Conservation (phyloP, 37 sponge, comb jelly and placozoan genomes). For the Agelas oroides region DNA sequence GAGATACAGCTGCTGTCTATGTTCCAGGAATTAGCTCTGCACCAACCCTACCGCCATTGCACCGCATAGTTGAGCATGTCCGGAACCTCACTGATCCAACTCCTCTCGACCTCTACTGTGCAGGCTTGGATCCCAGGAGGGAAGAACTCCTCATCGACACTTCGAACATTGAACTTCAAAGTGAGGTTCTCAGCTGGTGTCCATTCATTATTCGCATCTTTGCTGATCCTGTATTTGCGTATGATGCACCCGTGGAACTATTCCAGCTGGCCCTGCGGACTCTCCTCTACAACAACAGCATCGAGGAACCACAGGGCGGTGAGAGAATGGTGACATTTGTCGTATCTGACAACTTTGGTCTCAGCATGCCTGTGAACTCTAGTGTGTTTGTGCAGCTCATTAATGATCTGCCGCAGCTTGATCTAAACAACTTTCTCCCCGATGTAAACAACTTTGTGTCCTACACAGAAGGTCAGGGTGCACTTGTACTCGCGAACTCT, state of each 20-base stretch:
- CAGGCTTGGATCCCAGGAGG: slow-evolving; percentile 41
- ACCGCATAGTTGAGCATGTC: slow-evolving; percentile 36
- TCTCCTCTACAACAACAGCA: slow-evolving; percentile 76
- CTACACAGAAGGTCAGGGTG: slow-evolving; percentile 84
- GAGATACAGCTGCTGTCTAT: background rate
- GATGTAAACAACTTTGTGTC: slow-evolving; percentile 73
- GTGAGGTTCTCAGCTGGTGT: slow-evolving; percentile 73
- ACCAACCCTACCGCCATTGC: slow-evolving; percentile 30
- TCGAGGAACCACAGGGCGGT: slow-evolving; percentile 83
- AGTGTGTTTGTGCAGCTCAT: slow-evolving; percentile 60
- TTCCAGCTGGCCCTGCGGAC: slow-evolving; percentile 74
- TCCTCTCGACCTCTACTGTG: slow-evolving; percentile 61
- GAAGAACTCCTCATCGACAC: slow-evolving; percentile 73
- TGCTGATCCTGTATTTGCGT: slow-evolving; percentile 22
- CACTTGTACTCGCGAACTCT: slow-evolving; percentile 64
- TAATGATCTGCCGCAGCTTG: slow-evolving; percentile 87
- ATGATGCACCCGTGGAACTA: slow-evolving; percentile 46
- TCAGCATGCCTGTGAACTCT: slow-evolving; percentile 34
- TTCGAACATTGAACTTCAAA: slow-evolving; percentile 56
- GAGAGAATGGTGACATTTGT: slow-evolving; percentile 64
- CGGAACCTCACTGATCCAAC: slow-evolving; percentile 12
- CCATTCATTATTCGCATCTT: slow-evolving; percentile 70
- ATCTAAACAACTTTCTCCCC: slow-evolving; percentile 69
- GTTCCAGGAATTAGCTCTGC: slow-evolving; percentile 36
- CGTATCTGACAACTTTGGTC: slow-evolving; percentile 66